Percentiles rank a stretch among this genome's conserved stretches.
phyloP scores from a whole-genome alignment of 2,888 invertebrate genomes.

The Leptinotarsa tumamoca region DNA sequence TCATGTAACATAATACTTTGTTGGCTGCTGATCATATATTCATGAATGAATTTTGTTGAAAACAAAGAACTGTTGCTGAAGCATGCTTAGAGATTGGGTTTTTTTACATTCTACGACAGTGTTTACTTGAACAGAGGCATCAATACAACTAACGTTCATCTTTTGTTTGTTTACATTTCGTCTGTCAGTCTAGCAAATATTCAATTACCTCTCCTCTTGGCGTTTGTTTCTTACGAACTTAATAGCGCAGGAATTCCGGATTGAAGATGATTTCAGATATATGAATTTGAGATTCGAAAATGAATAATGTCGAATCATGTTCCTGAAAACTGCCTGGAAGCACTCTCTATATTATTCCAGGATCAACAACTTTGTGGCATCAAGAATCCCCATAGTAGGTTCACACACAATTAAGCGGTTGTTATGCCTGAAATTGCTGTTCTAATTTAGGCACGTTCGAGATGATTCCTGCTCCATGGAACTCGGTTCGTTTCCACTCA shows the following conservation, averaged over 20 bases:
- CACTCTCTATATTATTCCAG: conserved; percentile 39
- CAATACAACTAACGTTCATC: too few species aligned
- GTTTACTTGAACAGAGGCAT: too few species aligned
- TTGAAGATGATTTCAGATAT: not conserved
- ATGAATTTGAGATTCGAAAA: conserved; percentile 15
- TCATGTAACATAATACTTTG: too few species aligned
- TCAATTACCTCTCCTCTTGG: too few species aligned
- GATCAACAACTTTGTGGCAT: conserved; percentile 45
- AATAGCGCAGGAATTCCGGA: not conserved
- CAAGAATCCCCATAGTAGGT: conserved; percentile 40
- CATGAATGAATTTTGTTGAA: too few species aligned
- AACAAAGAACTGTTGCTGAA: not conserved
- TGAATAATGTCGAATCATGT: not conserved
- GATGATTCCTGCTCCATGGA: conserved; percentile 45
- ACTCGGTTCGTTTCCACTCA: conserved; percentile 33
- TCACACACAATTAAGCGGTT: conserved; percentile 49
- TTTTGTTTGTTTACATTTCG: too few species aligned
- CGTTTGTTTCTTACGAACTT: too few species aligned
- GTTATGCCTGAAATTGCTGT: conserved; percentile 47
- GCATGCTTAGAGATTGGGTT: too few species aligned
- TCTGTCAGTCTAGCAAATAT: too few species aligned
- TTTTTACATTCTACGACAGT: too few species aligned
- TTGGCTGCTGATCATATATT: too few species aligned
- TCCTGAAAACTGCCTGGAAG: not conserved
- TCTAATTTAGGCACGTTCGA: conserved; percentile 47